Conservation (phyloP, 2,888 invertebrate species). For the Leucophenga montana region DNA sequence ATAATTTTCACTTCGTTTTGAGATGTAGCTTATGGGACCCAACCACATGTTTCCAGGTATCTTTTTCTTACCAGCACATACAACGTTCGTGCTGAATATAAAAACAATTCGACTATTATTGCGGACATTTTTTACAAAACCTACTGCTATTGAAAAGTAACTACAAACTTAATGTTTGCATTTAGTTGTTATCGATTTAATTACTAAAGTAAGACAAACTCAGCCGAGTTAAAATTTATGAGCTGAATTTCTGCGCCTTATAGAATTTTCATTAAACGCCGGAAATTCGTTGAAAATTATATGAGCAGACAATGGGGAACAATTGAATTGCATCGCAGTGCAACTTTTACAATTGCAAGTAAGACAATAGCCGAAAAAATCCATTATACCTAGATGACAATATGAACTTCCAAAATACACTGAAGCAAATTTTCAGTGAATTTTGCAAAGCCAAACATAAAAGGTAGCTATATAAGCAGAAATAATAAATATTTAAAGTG, state of each 20-base stretch:
- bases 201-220: conserved; percentile 12
- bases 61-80: no score
- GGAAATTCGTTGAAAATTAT: conserved; percentile 9
- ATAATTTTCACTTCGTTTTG: no score
- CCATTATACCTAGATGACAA: neutral
- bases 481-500: neutral
- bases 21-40: no score
- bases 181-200: conserved; percentile 1
- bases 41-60: no score
- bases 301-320: neutral
- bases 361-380: conserved; percentile 8
- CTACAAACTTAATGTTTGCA: no score
- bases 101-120: no score
- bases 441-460: neutral
- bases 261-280: conserved; percentile 17
- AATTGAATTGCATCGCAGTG: neutral
- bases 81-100: no score
- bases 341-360: neutral
- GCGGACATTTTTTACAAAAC: no score
- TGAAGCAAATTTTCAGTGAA: neutral
- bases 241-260: neutral
- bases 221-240: conserved; percentile 16
- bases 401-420: conserved; percentile 15
- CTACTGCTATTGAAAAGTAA: no score
- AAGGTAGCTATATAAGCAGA: neutral